phyloP scores from a whole-genome alignment of 2,888 invertebrate species.

The Stenolophus ochropezus region DNA sequence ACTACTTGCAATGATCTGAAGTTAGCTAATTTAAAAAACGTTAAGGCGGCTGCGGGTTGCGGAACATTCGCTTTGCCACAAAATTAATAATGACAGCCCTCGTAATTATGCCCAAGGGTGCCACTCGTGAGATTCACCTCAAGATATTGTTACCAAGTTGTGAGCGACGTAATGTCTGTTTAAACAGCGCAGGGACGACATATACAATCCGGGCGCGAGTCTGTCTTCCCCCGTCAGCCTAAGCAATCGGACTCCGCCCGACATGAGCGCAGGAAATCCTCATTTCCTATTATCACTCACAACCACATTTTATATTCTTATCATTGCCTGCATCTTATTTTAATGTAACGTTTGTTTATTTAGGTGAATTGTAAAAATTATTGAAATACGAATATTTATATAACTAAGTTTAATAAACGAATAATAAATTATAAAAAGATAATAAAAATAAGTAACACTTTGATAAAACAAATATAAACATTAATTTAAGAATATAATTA shows the following conservation, averaged over 20 bases:
- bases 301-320: too few relatives aligned
- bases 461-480: too few relatives aligned
- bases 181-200: constrained; percentile 47
- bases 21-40: constrained; percentile 42
- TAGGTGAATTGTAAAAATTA: too few relatives aligned
- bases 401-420: too few relatives aligned
- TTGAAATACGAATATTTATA: too few relatives aligned
- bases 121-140: constrained; percentile 56
- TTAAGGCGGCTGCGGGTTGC: not conserved
- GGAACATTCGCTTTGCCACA: constrained; percentile 45
- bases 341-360: too few relatives aligned
- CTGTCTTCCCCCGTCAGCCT: not conserved
- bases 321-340: too few relatives aligned
- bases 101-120: constrained; percentile 61
- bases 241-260: not conserved
- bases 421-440: too few relatives aligned
- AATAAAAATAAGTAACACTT: too few relatives aligned
- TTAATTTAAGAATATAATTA: too few relatives aligned
- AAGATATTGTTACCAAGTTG: constrained; percentile 56
- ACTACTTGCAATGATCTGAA: constrained; percentile 27
- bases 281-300: not conserved
- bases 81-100: constrained; percentile 61
- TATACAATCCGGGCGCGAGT: constrained; percentile 2
- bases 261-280: not conserved
- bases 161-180: constrained; percentile 57